phyloP scores from a whole-genome alignment of 2,888 invertebrate species.

The Beris morrisii region DNA sequence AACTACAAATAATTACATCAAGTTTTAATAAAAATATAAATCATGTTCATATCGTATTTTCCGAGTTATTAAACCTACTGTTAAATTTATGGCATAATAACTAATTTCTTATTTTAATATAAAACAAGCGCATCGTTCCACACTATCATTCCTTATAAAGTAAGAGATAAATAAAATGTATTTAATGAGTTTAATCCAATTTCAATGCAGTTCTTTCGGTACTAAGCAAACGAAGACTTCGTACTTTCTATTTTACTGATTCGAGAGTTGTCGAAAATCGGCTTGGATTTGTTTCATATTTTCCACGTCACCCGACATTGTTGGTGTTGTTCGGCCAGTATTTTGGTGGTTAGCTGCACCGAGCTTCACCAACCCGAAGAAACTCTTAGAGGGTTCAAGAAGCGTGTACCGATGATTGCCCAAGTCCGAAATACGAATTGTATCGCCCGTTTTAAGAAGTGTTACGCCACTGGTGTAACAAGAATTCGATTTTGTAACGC shows the following conservation, averaged over 20 bases:
- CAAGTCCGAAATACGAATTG: slow-evolving; percentile 69
- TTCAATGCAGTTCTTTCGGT: background rate
- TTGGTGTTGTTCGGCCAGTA: background rate
- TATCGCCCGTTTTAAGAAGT: slow-evolving; percentile 66
- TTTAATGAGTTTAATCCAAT: background rate
- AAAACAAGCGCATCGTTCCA: slow-evolving; percentile 26
- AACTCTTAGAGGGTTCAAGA: slow-evolving; percentile 76
- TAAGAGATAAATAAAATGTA: slow-evolving; percentile 10
- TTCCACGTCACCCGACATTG: too few species aligned
- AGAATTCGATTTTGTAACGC: slow-evolving; percentile 67
- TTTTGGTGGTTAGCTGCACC: slow-evolving; percentile 56
- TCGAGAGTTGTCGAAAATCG: background rate
- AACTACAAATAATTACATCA: too few species aligned
- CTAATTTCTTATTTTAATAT: slow-evolving; percentile 30
- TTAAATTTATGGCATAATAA: too few species aligned
- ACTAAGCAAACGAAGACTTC: too few species aligned
- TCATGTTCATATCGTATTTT: too few species aligned
- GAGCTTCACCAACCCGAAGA: slow-evolving; percentile 79
- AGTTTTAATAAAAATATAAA: too few species aligned
- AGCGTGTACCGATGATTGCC: slow-evolving; percentile 68
- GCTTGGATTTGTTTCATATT: background rate
- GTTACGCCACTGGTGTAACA: slow-evolving; percentile 73
- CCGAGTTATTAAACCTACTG: too few species aligned
- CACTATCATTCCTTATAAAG: background rate
- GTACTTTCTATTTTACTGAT: background rate